Base-by-base conservation (phyloP, 2,888 invertebrate genomes). In the Drosophila tripunctata region DNA sequence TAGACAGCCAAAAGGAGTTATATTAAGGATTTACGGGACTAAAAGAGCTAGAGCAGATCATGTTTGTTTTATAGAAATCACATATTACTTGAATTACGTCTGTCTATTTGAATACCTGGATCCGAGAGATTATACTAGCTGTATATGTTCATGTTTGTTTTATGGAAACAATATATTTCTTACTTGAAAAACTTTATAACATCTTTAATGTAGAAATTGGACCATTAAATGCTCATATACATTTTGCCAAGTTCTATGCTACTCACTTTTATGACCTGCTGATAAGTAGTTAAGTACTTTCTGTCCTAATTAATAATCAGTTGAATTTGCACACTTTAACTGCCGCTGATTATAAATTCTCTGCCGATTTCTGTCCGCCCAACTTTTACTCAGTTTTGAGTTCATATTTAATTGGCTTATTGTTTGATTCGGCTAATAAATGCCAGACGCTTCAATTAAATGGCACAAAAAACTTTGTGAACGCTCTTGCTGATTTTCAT, bases 351-450 rank as follows among this genome's bases (percentile, higher is more conserved):
- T 33, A 17, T 14, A 8, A 31, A 12, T 43, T 21, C 36, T 3
- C 50, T 17, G n/a, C 15, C 4, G 2, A n/a, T 14, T 8, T n/a
- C 8, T 7, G 27, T 2, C 1, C 15, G 7, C 31, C 4, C 10
- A 10, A 19, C 4, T 1, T 12, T 19, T 22, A 22, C 27, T 38
- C n/a, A 17, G n/a, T n/a, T 50, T 30, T 4, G 27, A 27, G 50
- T 58, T 61, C 57, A 62, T 61, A 62, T 64, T 67, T 71, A 75
- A 75, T 75, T 50, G 31, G 22, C 57, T 68, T 57, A 75, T 75
- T 75, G 60, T 75, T 61, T 67, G 75, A 75, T 75, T 64, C 61
- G 57, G 31, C 52, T 72, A 75, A 71, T 75, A 71, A 75, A 71
- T 41, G 71, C 47, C 70, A 57, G 60, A 51, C 56, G 62, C 67